Evolutionary conservation across 2,888 invertebrate species (phyloP).

Genomic region (Tipula vernalis): DNA sequence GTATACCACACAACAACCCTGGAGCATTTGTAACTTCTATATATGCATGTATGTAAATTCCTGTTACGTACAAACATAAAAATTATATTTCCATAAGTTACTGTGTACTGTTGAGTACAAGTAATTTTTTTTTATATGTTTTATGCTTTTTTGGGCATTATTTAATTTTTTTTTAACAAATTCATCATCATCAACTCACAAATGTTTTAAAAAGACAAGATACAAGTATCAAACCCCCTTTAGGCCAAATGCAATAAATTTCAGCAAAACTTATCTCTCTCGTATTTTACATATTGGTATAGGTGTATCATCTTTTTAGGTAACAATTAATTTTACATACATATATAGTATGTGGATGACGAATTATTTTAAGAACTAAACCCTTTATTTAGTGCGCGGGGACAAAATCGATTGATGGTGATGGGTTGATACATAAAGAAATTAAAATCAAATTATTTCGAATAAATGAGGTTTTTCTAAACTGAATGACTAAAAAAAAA

Average conservation of each 20-base stretch:
- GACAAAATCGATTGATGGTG: background rate
- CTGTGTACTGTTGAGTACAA: background rate
- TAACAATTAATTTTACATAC: background rate
- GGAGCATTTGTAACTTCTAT: background rate
- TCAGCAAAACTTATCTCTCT: background rate
- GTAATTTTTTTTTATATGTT: background rate
- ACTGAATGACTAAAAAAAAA: background rate
- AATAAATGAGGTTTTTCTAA: background rate
- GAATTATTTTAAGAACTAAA: background rate
- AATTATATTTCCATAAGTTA: background rate
- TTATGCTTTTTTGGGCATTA: background rate
- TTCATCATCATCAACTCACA: background rate
- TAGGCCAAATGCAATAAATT: background rate
- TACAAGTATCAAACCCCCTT: background rate
- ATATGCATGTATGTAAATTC: background rate
- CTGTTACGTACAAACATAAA: too few relatives aligned
- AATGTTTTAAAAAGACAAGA: background rate
- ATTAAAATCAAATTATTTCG: background rate
- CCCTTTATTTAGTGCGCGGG: background rate
- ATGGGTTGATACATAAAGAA: background rate
- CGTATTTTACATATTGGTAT: background rate
- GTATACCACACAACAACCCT: background rate
- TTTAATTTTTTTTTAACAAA: background rate
- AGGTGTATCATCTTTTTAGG: background rate
- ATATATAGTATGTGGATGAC: too few relatives aligned